Base-by-base conservation (phyloP, 2,113 vertebrate species). In the Siniperca chuatsi region DNA sequence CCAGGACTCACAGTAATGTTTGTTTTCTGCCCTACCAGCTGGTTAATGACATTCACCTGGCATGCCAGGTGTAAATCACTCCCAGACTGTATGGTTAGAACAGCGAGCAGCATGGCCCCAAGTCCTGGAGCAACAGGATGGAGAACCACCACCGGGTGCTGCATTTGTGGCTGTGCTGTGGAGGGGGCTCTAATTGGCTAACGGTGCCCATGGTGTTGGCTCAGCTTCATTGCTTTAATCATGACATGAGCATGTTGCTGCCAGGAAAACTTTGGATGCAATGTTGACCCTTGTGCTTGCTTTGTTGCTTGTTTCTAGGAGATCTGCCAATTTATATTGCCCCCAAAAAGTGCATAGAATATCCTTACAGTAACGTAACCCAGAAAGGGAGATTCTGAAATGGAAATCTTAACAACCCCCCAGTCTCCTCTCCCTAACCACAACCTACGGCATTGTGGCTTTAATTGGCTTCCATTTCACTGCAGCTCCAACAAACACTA, bases 271-370 rank as follows among this genome's bases (percentile, higher is more conserved):
- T 84, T 80, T 87, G 87, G 85, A 89, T 76, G 42, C 83, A 73
- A 66, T 85, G 91, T 78, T 90, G 87, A 89, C 86, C 85, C 75
- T 72, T 69, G 50, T 77, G 72, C 75, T 83, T 54, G 37, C 83
- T 92, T 89, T 88, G 90, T 88, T 92, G 72, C 84, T 87, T 71
- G 82, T 87, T 86, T 84, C 89, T 89, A 86, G 88, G 88, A 91
- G 64, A 61, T 3, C 50, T 68, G 79, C 91, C 92, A 88, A 35
- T 71, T 80, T 86, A 81, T 73, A 75, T 82, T 82, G 16, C 83
- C 79, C 82, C 78, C 55, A 78, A 73, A 84, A 71, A 81, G 60
- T 55, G 37, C 29, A 4, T 10, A 70, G 52, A 83, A 72, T 57
- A 76, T 72, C 60, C 48, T 75, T 65, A 65, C 42, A 73, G 60